Conservation (phyloP, 2,797 vertebrate genomes). For the Eulemur coronatus region DNA sequence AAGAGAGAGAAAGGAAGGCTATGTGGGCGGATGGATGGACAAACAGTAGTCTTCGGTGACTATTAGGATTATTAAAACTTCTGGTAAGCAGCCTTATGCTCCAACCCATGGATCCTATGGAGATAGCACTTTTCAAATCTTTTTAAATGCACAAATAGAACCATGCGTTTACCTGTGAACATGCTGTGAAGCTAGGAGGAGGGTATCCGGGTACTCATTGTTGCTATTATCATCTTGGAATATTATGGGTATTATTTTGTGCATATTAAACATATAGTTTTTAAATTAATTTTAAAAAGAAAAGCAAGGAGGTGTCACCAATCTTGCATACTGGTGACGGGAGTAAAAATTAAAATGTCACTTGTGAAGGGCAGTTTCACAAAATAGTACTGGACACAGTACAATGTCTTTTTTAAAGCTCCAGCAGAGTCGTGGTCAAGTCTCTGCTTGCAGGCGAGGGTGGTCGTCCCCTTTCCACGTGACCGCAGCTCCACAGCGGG, state of each 20-base stretch:
- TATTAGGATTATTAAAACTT: background rate
- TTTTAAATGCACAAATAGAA: background rate
- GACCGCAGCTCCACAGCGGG: accelerated
- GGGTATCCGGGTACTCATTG: background rate
- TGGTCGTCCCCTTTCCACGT: background rate
- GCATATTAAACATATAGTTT: background rate
- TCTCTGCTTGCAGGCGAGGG: background rate
- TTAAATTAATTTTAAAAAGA: background rate
- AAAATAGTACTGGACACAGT: background rate
- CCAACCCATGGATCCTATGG: background rate
- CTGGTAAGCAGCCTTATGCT: background rate
- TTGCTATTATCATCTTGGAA: background rate
- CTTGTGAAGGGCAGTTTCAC: background rate
- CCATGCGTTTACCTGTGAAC: background rate
- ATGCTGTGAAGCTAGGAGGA: background rate
- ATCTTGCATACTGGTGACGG: background rate
- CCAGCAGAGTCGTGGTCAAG: background rate
- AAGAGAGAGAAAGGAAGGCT: background rate
- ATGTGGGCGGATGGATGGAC: background rate
- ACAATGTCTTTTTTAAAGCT: background rate
- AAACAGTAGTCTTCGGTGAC: background rate
- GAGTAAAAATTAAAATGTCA: background rate
- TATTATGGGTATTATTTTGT: background rate
- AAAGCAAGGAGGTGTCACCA: background rate
- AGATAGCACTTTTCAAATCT: background rate